Base-by-base conservation (phyloP, 1,140 invertebrate species). In the Semibalanus balanoides region DNA sequence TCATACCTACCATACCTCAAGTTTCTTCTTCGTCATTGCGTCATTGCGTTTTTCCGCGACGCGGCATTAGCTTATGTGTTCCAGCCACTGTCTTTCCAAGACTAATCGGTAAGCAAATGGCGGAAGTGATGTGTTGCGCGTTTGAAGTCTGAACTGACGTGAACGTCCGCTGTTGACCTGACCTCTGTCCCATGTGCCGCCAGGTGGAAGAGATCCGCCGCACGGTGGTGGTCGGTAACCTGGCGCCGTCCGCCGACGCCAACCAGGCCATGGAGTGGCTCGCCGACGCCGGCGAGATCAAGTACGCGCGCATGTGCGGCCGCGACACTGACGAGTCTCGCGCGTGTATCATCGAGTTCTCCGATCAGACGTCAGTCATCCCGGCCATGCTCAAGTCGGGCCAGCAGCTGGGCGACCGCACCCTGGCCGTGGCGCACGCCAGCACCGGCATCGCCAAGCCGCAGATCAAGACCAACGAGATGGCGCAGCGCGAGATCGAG, bases 131-230 rank as follows among this genome's bases (percentile, higher is more conserved):
- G n/a, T n/a, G n/a, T n/a, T n/a, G n/a, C n/a, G n/a, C n/a, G n/a
- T n/a, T n/a, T n/a, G n/a, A n/a, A n/a, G n/a, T n/a, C n/a, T n/a
- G n/a, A n/a, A n/a, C n/a, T n/a, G n/a, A n/a, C n/a, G n/a, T n/a
- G n/a, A n/a, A 40, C 35, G 35, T 17, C 17, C 35, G 35, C 35
- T 7, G 35, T 40, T 40, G 35, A 5, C 35, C 35, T 40, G 35
- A 40, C 35, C 35, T 5, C 35, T 40, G 35, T 40, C 5, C 35
- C n/a, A n/a, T 40, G 35, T 40, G 91, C 30, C 86, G 90, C 30
- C 94, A 94, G 83, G 93, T 99, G 76, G 97, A 99, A 86, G 97
- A 99, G 85, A 98, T 98, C 30, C 87, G 97, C 22, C 87, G 96
- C 75, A 98, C 96, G 0, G 86, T 96, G 7, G 88, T 95, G 70